Percentiles rank a stretch among this genome's conserved stretches.
phyloP scores from a whole-genome alignment of 64 coral and sea anemone genomes.

The Stylophora pistillata region DNA sequence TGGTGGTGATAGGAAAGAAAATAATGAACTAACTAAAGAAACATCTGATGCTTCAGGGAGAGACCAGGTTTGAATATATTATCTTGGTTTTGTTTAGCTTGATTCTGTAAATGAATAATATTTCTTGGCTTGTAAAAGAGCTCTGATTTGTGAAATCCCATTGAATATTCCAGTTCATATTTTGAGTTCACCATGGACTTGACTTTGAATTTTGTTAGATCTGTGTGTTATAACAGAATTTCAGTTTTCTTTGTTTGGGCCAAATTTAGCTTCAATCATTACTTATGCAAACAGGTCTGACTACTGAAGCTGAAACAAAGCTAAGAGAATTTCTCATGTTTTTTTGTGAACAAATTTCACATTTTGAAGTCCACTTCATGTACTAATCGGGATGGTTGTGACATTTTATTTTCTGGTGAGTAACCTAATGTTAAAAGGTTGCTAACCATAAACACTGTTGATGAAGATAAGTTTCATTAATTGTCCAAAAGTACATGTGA shows the following conservation, averaged over 20 bases:
- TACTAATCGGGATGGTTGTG: too few species aligned
- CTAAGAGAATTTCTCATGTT: too few species aligned
- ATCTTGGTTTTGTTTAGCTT: neutral
- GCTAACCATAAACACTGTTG: too few species aligned
- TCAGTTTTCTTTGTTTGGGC: neutral
- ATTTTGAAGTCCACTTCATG: too few species aligned
- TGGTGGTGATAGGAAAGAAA: conserved; percentile 45
- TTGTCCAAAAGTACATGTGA: too few species aligned
- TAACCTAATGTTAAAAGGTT: too few species aligned
- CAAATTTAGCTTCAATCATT: conserved; percentile 4
- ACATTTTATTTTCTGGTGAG: too few species aligned
- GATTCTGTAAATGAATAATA: neutral
- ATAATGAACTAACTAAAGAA: conserved; percentile 19
- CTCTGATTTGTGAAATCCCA: neutral
- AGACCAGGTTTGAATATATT: conserved; percentile 22
- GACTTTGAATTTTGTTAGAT: neutral
- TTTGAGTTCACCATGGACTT: too few species aligned
- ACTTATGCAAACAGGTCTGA: conserved; percentile 15
- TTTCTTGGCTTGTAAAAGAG: neutral
- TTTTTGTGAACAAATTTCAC: too few species aligned
- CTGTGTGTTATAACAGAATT: neutral
- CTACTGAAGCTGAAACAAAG: conserved; percentile 1
- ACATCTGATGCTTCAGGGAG: neutral
- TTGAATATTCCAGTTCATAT: neutral
- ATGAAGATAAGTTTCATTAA: too few species aligned